A percentile compares a stretch with the other conserved stretches of the same genome.
Evolutionary conservation across 2,113 vertebrate genomes (phyloP).

Genomic region (Perca schrenkii): DNA sequence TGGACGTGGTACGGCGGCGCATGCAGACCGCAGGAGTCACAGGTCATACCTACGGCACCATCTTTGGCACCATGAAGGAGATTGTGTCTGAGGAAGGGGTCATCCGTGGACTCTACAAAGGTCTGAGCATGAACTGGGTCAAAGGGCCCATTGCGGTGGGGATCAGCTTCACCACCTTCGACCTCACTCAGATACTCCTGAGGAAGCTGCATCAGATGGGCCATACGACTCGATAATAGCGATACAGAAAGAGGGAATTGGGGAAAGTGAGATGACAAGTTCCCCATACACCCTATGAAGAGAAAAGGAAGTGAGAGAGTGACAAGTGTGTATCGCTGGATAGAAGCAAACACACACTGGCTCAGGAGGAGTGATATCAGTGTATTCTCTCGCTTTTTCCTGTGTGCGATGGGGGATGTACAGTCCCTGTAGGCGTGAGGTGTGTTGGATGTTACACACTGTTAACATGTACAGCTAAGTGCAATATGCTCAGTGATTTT

Average conservation of each 20-base stretch:
- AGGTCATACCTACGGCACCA: slow-evolving; percentile 89
- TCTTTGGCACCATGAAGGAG: slow-evolving; percentile 89
- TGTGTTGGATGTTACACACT: slow-evolving; percentile 22
- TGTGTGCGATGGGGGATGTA: slow-evolving; percentile 5
- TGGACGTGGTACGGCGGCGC: slow-evolving; percentile 96
- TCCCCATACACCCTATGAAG: background rate
- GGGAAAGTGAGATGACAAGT: background rate
- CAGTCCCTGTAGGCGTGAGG: background rate
- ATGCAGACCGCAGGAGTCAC: slow-evolving; percentile 97
- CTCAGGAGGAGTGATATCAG: slow-evolving; percentile 48
- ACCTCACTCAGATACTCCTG: slow-evolving; percentile 94
- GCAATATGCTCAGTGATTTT: slow-evolving; percentile 69
- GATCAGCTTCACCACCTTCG: slow-evolving; percentile 98
- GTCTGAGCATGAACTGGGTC: slow-evolving; percentile 99
- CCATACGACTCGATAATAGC: slow-evolving; percentile 68
- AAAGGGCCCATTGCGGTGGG: slow-evolving; percentile 97
- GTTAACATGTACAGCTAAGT: slow-evolving; percentile 55
- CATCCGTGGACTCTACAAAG: slow-evolving; percentile 93
- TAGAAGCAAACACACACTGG: slow-evolving; percentile 39
- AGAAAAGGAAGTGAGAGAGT: background rate
- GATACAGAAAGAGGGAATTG: background rate
- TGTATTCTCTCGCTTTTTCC: slow-evolving; percentile 23
- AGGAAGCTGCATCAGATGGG: slow-evolving; percentile 85
- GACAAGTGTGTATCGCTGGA: slow-evolving; percentile 2
- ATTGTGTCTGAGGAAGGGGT: slow-evolving; percentile 92